These are phyloP conservation scores for Drosophila fungiperda DNA, from an alignment of 2,888 invertebrate genomes.

Conservation along the genomic window DNA sequence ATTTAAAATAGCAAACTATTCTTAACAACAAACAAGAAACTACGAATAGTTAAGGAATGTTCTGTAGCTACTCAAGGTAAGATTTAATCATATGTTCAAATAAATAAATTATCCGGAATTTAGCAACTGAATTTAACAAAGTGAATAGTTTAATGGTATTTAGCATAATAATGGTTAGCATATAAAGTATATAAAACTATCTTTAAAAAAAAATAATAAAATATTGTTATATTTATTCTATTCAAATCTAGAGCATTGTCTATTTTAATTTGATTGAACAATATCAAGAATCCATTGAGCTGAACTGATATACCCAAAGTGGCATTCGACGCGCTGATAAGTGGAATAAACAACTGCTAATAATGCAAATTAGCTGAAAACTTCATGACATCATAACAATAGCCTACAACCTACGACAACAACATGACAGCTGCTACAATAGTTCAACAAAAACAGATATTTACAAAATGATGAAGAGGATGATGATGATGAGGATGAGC, in stretches of 20 bases:
- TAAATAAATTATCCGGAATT: not conserved
- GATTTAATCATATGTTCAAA: not conserved
- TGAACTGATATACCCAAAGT: constrained; percentile 24
- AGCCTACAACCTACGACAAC: constrained; percentile 70
- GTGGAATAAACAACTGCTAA: constrained; percentile 51
- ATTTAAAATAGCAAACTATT: not conserved
- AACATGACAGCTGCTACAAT: constrained; percentile 32
- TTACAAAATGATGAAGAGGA: constrained; percentile 24
- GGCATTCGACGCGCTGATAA: constrained; percentile 1
- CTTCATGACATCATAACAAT: constrained; percentile 68
- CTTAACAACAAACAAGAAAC: too few relatives aligned
- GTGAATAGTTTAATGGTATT: not conserved
- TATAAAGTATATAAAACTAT: not conserved
- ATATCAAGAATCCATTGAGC: not conserved
- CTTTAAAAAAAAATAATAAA: not conserved
- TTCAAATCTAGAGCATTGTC: not conserved
- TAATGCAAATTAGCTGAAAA: constrained; percentile 69
- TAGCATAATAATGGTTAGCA: not conserved
- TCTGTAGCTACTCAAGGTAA: not conserved
- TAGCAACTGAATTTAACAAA: constrained; percentile 1
- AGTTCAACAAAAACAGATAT: constrained; percentile 21
- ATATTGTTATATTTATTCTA: not conserved
- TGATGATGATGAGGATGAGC: constrained; percentile 16
- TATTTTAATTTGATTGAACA: not conserved
- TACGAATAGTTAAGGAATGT: not conserved